Percentiles rank a stretch among this genome's conserved stretches.
Evolutionary conservation across 2,113 vertebrate genomes (phyloP).

Genomic region (Albula goreensis): DNA sequence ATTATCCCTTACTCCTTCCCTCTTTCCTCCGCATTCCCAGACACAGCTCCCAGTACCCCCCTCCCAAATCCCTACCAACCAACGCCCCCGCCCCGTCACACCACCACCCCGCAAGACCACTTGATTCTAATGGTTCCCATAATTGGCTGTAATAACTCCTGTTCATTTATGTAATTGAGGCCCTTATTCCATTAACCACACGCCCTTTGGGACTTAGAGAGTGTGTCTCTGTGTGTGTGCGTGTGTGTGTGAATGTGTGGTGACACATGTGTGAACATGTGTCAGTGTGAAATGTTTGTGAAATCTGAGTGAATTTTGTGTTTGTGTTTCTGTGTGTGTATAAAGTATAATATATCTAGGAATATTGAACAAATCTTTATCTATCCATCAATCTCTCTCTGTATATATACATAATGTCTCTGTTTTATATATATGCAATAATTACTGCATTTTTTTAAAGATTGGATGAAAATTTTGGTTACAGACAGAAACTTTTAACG

Average conservation of each 20-base stretch:
- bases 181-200: constrained; percentile 27
- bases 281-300: neutral
- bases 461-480: neutral
- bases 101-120: neutral
- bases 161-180: constrained; percentile 24
- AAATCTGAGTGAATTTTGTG: neutral
- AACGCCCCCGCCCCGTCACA: neutral
- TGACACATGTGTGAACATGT: neutral
- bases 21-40: constrained; percentile 23
- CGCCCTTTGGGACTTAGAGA: constrained; percentile 4
- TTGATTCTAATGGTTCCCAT: constrained; percentile 26
- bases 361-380: neutral
- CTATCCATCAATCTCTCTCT: neutral
- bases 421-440: no score
- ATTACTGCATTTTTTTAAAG: neutral
- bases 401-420: neutral
- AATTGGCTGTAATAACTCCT: constrained; percentile 27
- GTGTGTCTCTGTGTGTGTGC: neutral
- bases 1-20: constrained; percentile 7
- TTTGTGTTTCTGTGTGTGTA: neutral
- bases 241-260: neutral
- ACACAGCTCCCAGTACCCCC: neutral
- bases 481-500: neutral
- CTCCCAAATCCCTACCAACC: no score
- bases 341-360: neutral